phyloP scores from a whole-genome alignment of 2,113 vertebrate genomes.

The Mus spicilegus region DNA sequence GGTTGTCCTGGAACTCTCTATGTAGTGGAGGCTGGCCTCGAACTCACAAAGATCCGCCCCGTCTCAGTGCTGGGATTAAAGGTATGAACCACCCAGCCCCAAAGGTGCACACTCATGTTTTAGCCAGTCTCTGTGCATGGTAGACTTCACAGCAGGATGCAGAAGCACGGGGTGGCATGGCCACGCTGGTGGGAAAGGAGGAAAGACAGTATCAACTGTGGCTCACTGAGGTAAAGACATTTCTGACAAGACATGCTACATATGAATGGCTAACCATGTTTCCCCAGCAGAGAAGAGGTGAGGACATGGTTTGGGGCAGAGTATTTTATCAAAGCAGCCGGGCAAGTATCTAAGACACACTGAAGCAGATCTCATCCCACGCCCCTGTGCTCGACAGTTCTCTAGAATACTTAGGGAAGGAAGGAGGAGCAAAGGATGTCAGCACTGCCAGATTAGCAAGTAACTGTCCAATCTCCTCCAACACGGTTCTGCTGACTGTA shows the following conservation, averaged over 20 bases:
- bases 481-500: fast-evolving
- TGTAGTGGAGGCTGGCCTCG: neutral
- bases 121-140: neutral
- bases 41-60: neutral
- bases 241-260: neutral
- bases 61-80: neutral
- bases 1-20: neutral
- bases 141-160: neutral
- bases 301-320: too few relatives aligned
- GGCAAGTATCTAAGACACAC: neutral
- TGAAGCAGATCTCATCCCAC: neutral
- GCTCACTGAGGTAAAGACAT: neutral
- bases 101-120: neutral
- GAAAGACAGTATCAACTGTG: too few relatives aligned
- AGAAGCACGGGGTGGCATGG: neutral
- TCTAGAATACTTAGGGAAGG: neutral
- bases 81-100: neutral
- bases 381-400: neutral
- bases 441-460: neutral
- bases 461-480: neutral
- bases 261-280: neutral
- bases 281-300: fast-evolving
- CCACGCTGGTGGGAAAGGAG: neutral
- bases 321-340: neutral
- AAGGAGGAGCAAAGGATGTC: neutral